phyloP scores from a whole-genome alignment of 2,888 invertebrate genomes.

The Blastobasis lacticolella region DNA sequence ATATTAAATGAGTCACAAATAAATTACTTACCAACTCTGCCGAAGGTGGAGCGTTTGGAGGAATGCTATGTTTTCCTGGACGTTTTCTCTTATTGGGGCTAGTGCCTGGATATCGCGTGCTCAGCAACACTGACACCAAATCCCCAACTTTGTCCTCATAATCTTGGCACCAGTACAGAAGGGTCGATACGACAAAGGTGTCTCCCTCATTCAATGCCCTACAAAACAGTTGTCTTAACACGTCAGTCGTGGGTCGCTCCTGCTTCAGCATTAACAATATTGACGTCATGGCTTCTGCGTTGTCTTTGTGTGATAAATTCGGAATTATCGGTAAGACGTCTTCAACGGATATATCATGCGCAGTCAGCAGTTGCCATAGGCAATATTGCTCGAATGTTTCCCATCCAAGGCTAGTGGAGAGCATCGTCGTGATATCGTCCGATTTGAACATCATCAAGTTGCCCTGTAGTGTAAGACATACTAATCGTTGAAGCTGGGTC shows the following conservation, averaged over 20 bases:
- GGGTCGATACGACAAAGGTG: constrained; percentile 90
- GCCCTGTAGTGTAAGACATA: constrained; percentile 93
- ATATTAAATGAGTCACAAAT: background rate
- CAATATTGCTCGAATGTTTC: constrained; percentile 98
- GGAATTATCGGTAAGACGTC: constrained; percentile 84
- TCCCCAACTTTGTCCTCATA: constrained; percentile 91
- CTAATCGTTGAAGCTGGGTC: constrained; percentile 89
- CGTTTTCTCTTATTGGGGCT: constrained; percentile 95
- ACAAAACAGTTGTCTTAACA: constrained; percentile 88
- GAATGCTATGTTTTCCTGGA: constrained; percentile 81
- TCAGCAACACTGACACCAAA: constrained; percentile 84
- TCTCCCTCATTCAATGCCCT: constrained; percentile 84
- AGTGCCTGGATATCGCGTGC: constrained; percentile 88
- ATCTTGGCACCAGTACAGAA: constrained; percentile 96
- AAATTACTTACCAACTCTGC: constrained; percentile 79
- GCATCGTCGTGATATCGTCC: constrained; percentile 82
- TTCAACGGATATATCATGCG: constrained; percentile 95
- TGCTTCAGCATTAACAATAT: constrained; percentile 93
- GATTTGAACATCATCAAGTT: constrained; percentile 87
- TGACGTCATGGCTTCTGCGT: constrained; percentile 94
- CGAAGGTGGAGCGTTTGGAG: constrained; percentile 80
- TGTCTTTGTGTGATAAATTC: constrained; percentile 86
- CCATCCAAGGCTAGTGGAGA: constrained; percentile 92
- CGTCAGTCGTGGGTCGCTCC: constrained; percentile 90
- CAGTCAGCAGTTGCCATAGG: constrained; percentile 95